Base-by-base conservation (phyloP, 1,140 invertebrate genomes). In the Tenebrio molitor region DNA sequence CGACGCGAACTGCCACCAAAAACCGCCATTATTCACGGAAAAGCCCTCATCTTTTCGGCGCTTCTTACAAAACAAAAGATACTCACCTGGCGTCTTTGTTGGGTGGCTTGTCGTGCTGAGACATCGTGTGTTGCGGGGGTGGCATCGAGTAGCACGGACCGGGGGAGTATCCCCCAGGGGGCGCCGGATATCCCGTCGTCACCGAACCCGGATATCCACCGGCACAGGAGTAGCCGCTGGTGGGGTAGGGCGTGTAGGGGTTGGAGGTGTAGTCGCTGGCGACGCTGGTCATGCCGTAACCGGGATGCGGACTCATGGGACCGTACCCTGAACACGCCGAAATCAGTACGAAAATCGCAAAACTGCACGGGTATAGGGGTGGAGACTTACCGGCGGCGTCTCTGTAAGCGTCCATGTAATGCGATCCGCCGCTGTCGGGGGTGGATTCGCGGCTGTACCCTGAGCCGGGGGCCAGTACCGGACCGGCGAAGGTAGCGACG, bases 381-480 rank as follows among this genome's bases (percentile, higher is more conserved):
- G 25, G 25, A 8, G 8, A 29, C 3, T 75, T 83, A 95, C 93
- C 92, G 78, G 92, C 91, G 10, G 92, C 89, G 82, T 94, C 93
- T 81, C 93, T 85, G 80, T 94, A 95, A 50, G 91, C 91, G 81
- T 95, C 93, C 82, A 94, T 89, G 79, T 94, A 94, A 83, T 94
- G 93, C 19, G 91, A 93, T 65, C 91, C 92, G 39, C 92, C 91
- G 79, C 91, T 93, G 81, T 94, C 93, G 1, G 85, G 85, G 34
- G 93, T 94, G 25, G 92, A 94, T 83, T 94, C 93, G 71, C 93
- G 88, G 83, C 92, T 94, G 81, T 94, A 95, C 12, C 85, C 87
- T 33, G 87, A 83, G 5, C 85, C 86, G 67, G 87, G 85, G 46
- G 86, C 86, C 14, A 79, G 72, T 16, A 79, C 80, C 2, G 86